Evolutionary conservation across 2,888 invertebrate genomes (phyloP).

Genomic region (Brachypalpus laphriformis): DNA sequence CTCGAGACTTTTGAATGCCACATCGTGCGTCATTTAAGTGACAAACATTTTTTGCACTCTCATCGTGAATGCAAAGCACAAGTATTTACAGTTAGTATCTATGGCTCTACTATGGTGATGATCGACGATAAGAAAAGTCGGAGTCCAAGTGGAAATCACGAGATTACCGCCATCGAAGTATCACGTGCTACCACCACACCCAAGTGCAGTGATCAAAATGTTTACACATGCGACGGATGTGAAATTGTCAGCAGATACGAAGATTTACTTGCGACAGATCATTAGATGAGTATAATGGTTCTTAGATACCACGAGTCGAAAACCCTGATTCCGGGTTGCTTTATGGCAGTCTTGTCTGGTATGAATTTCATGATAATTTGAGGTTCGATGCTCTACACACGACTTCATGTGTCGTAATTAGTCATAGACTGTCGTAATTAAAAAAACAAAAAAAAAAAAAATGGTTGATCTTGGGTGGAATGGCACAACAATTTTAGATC

Average conservation of each 20-base stretch:
- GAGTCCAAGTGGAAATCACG: constrained; percentile 61
- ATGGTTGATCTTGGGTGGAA: too few species aligned
- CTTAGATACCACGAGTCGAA: not conserved
- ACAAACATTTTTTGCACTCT: not conserved
- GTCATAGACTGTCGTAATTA: too few species aligned
- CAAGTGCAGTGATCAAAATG: constrained; percentile 32
- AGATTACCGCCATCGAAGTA: constrained; percentile 43
- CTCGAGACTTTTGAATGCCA: constrained; percentile 20
- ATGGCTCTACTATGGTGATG: not conserved
- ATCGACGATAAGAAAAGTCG: constrained; percentile 43
- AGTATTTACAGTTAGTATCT: not conserved
- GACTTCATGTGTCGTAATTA: too few species aligned
- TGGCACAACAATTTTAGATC: too few species aligned
- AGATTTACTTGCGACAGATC: not conserved
- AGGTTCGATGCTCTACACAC: too few species aligned
- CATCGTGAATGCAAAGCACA: not conserved
- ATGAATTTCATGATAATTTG: too few species aligned
- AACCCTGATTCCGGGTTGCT: too few species aligned
- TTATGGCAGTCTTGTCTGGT: too few species aligned
- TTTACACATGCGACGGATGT: not conserved
- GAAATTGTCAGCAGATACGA: not conserved
- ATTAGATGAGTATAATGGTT: not conserved
- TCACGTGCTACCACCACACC: constrained; percentile 50
- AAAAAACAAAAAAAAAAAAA: too few species aligned
- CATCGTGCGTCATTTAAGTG: constrained; percentile 28